Base-by-base conservation (phyloP, 1,140 invertebrate species). In the Doryteuthis pealeii region DNA sequence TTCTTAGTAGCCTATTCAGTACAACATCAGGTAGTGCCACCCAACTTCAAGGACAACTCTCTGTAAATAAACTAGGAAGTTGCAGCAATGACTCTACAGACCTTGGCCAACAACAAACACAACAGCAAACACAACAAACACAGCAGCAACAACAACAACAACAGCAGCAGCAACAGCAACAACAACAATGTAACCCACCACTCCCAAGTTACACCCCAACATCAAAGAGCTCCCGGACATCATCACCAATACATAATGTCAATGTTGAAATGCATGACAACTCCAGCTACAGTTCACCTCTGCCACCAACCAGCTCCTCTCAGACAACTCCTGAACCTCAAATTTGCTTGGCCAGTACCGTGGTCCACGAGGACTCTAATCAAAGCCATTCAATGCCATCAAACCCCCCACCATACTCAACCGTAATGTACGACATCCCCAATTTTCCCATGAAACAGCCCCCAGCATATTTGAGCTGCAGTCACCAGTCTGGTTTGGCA, bases 391-490 rank as follows among this genome's bases (percentile, higher is more conserved):
- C 78, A 31, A 80, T 76, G 35, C 74, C 82, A 4, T 77, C 79
- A 49, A 82, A 81, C 26, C 83, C 84, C 18, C 84, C 84, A 18
- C 83, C 84, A n/a, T 85, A 85, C 75, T 80, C 82, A 6, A 74
- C 75, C 14, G 77, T 78, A 1, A 76, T 78, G 28, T 79, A 79
- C 65, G 77, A 81, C 45, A 76, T 80, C 45, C 77, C 78, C 45
- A 78, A 76, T 43, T 82, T 76, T 45, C 31, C 81, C 30, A 74
- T 88, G 45, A 88, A 88, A 75, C 88, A 88, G 71, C 85, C 85
- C 22, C 86, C 85, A 28, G 79, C 84, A 14, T 89, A 87, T 77
- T 86, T 79, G 66, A 85, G 85, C 72, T 85, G 85, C 71, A 74
- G 83, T 71, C 80, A 86, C 40, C 83, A 80, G 68, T 76, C 68